Percentiles rank a stretch among this genome's conserved stretches.
Evolutionary conservation across 1,140 invertebrate genomes (phyloP).

Genomic region (Drosophila seguyi): DNA sequence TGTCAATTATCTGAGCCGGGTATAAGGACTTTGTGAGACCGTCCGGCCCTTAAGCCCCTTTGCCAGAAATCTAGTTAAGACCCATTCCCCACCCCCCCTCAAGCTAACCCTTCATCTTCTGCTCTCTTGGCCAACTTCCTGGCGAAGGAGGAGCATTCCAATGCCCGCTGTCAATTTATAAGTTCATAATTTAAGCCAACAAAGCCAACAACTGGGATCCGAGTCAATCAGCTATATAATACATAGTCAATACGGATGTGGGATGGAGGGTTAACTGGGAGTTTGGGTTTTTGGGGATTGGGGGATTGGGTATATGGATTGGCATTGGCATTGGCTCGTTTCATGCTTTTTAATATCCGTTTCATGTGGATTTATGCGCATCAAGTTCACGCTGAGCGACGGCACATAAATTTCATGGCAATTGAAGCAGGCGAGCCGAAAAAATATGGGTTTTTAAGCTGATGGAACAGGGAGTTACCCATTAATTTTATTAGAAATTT

Average conservation of each 20-base stretch:
- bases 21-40: conserved; percentile 1
- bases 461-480: background rate
- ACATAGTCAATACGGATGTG: conserved; percentile 40
- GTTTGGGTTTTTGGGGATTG: too few relatives aligned
- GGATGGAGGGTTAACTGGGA: conserved; percentile 1
- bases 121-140: conserved; percentile 4
- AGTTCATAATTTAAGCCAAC: conserved; percentile 74
- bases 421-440: conserved; percentile 58
- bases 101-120: conserved; percentile 23
- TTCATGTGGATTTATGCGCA: conserved; percentile 81
- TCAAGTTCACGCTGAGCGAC: conserved; percentile 78
- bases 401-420: conserved; percentile 79
- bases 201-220: conserved; percentile 61
- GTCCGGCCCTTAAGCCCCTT: background rate
- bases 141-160: conserved; percentile 10
- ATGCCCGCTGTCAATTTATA: conserved; percentile 69
- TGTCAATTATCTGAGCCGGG: conserved; percentile 44
- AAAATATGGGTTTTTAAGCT: background rate
- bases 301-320: conserved; percentile 10
- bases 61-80: conserved; percentile 13
- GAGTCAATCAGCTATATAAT: conserved; percentile 77
- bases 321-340: conserved; percentile 47
- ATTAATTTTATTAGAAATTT: background rate
- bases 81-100: too few relatives aligned
- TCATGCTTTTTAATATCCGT: conserved; percentile 80